Conservation (phyloP, 2,888 invertebrate species). For the Willowsia nigromaculata region DNA sequence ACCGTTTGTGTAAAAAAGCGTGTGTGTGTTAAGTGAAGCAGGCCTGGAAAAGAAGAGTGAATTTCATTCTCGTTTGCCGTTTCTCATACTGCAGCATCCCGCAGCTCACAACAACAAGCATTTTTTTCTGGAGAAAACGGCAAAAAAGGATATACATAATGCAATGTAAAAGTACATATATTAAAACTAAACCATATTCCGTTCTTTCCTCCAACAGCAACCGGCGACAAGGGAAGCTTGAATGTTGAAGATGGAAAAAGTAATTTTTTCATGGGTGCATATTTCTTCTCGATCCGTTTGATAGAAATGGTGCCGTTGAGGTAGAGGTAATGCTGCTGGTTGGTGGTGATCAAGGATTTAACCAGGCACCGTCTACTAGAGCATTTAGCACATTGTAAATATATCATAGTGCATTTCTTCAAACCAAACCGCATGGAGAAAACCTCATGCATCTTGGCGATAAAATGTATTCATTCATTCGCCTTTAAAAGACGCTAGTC, state of each 20-base stretch:
- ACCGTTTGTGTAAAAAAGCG: slow-evolving; percentile 8
- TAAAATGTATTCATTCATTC: slow-evolving; percentile 21
- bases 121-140: not conserved
- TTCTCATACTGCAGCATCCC: not conserved
- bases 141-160: slow-evolving; percentile 45
- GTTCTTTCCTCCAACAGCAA: slow-evolving; percentile 9
- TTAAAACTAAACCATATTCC: slow-evolving; percentile 6
- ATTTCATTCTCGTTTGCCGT: not conserved
- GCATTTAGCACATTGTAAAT: slow-evolving; percentile 61
- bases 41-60: not conserved
- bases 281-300: slow-evolving; percentile 31
- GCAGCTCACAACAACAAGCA: not conserved
- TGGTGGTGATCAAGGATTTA: slow-evolving; percentile 52
- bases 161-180: slow-evolving; percentile 13
- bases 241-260: not conserved
- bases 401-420: not conserved
- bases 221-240: slow-evolving; percentile 19
- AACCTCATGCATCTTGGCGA: not conserved
- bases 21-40: slow-evolving; percentile 9
- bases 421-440: slow-evolving; percentile 18
- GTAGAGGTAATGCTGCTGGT: not conserved
- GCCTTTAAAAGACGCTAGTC: slow-evolving; percentile 11
- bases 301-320: not conserved
- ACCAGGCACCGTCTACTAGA: slow-evolving; percentile 40
- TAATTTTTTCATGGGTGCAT: not conserved